Conservation (phyloP, 2,888 invertebrate genomes). For the Xiphydria camelus region DNA sequence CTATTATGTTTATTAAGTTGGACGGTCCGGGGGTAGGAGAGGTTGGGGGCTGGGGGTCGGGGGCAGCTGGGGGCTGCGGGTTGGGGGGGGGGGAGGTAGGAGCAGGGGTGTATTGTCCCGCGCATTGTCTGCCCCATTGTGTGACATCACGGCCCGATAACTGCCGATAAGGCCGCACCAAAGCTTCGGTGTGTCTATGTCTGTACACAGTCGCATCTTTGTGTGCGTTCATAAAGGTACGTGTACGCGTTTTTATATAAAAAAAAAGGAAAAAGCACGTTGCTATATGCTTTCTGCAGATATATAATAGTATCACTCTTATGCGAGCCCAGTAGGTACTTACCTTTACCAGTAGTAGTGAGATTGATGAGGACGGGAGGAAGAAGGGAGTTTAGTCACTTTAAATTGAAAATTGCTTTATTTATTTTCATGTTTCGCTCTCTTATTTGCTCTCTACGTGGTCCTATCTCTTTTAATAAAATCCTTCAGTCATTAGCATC, state of each 20-base stretch:
- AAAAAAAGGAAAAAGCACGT: slow-evolving; percentile 29
- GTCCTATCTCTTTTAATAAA: too few species aligned
- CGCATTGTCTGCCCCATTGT: slow-evolving; percentile 58
- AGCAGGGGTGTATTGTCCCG: slow-evolving; percentile 54
- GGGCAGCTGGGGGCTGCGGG: slow-evolving; percentile 19
- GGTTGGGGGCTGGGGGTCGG: slow-evolving; percentile 8
- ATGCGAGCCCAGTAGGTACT: too few species aligned
- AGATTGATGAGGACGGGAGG: too few species aligned
- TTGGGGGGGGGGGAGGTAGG: slow-evolving; percentile 33
- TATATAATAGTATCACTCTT: too few species aligned
- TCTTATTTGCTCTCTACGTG: too few species aligned
- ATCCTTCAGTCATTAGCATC: too few species aligned
- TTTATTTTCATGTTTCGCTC: too few species aligned
- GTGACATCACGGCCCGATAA: slow-evolving; percentile 59
- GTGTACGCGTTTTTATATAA: slow-evolving; percentile 24
- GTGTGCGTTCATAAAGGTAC: slow-evolving; percentile 23
- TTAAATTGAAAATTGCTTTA: too few species aligned
- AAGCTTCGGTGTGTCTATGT: slow-evolving; percentile 36
- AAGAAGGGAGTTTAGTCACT: too few species aligned
- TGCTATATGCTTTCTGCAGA: too few species aligned
- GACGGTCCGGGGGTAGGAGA: slow-evolving; percentile 26
- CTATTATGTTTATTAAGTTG: slow-evolving; percentile 59
- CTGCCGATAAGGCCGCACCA: slow-evolving; percentile 57
- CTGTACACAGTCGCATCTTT: slow-evolving; percentile 17
- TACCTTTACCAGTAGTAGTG: too few species aligned